Base-by-base conservation (phyloP, 2,797 vertebrate species). In the Morus bassanus region DNA sequence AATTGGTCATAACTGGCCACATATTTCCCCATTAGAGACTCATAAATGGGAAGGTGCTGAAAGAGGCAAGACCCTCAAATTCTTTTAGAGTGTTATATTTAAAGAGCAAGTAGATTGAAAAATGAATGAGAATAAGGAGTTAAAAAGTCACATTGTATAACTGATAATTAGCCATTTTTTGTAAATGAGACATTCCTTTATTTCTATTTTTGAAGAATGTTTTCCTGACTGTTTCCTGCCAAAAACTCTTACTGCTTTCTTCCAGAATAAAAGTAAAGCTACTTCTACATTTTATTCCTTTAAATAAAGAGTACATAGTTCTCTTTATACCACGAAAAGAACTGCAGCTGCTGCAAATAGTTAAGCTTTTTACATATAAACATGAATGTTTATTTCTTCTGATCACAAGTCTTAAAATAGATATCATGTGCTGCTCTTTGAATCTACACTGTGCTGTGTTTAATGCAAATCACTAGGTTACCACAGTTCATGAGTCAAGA, bases 371-470 rank as follows among this genome's bases (percentile, higher is more conserved):
- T 89, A 84, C 65, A 33, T 92, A 51, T 78, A 93, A 94, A 96
- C 82, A 65, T 21, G 82, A 91, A 84, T 91, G 92, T 96, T 95
- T 97, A 94, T 95, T 94, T 89, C 68, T 91, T 85, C 82, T 78
- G 85, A 88, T 95, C 94, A 83, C 69, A 35, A 46, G 46, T 85
- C 96, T 94, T 96, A 96, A 96, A 97, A 95, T 96, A 96, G 95
- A 50, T n/a, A 18, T 96, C 92, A 91, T 92, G 89, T 85, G 91
- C 79, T 88, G 27, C 57, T 85, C 68, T 94, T 80, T 91, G 91
- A 96, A 56, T 92, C 78, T 91, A 5, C 65, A 24, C 67, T 85
- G 72, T 3, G 6, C 87, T 63, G 64, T 63, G 77, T 83, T 89
- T 78, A 72, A 91, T 93, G 91, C 91, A 94, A 53, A 91, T 91